Conservation (phyloP, 2,113 vertebrate genomes). For the Tiliqua scincoides region DNA sequence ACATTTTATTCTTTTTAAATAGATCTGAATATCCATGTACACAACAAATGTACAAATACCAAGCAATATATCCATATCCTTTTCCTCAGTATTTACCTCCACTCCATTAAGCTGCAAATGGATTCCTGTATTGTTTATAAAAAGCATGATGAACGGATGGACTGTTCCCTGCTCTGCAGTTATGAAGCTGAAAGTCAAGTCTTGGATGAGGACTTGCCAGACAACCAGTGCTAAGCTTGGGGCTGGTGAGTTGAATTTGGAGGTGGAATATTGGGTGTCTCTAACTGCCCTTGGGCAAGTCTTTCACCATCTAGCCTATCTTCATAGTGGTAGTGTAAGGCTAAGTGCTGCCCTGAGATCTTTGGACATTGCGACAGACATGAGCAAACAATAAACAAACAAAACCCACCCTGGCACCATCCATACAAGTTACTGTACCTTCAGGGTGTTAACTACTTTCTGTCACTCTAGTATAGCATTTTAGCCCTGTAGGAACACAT, state of each 20-base stretch:
- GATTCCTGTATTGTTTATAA: neutral
- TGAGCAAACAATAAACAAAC: no score
- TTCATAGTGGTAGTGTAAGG: neutral
- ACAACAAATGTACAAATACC: neutral
- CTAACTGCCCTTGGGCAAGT: no score
- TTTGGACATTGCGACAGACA: no score
- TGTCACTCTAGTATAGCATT: no score
- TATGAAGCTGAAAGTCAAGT: neutral
- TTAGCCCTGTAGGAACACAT: no score
- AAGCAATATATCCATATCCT: neutral
- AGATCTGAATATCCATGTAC: neutral
- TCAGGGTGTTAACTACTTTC: no score
- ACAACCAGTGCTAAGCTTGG: no score
- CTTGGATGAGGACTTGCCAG: neutral
- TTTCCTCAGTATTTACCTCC: neutral
- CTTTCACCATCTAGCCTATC: neutral
- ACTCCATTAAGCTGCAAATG: neutral
- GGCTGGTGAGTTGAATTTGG: no score
- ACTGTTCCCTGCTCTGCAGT: neutral
- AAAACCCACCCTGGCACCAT: no score
- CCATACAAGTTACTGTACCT: no score
- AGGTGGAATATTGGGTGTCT: no score
- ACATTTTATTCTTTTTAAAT: no score
- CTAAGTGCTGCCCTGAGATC: neutral
- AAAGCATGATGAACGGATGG: neutral